A percentile compares a stretch with the other conserved stretches of the same genome.
These are phyloP conservation scores for Anseranas semipalmata DNA, from an alignment of 2,113 vertebrate species.

Conservation along the genomic window DNA sequence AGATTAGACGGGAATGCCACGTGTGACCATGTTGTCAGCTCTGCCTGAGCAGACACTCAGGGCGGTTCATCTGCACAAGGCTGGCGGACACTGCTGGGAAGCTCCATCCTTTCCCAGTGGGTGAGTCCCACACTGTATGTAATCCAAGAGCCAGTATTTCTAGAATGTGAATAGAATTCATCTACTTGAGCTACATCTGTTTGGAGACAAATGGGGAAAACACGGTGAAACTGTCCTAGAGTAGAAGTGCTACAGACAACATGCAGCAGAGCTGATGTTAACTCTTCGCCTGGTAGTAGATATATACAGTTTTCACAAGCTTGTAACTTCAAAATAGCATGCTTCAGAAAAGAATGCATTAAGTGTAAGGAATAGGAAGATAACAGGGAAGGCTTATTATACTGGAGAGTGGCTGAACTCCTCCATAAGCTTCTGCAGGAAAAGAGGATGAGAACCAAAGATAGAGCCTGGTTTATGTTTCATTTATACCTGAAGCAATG, in stretches of 20 bases:
- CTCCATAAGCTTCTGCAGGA: not conserved
- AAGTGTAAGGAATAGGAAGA: not conserved
- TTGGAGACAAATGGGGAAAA: not conserved
- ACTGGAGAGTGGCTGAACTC: not conserved
- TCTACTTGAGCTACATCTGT: not conserved
- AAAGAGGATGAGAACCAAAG: not conserved
- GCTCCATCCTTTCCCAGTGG: not conserved
- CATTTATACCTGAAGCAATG: not conserved
- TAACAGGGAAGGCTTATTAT: not conserved
- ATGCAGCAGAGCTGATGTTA: not conserved
- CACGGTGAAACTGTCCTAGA: not conserved
- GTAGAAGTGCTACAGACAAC: not conserved
- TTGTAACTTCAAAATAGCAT: not conserved
- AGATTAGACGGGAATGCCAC: not conserved
- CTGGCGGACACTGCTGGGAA: not conserved
- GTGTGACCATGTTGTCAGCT: not conserved
- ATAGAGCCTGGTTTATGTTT: not conserved
- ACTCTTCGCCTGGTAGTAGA: not conserved
- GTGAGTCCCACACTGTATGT: not conserved
- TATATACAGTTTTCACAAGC: not conserved
- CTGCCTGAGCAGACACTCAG: not conserved
- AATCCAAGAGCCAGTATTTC: not conserved
- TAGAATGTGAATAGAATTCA: not conserved
- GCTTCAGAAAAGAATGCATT: not conserved
- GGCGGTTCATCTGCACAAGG: rapidly evolving